Conservation (phyloP, 2,113 vertebrate species). For the Sylvietta virens region DNA sequence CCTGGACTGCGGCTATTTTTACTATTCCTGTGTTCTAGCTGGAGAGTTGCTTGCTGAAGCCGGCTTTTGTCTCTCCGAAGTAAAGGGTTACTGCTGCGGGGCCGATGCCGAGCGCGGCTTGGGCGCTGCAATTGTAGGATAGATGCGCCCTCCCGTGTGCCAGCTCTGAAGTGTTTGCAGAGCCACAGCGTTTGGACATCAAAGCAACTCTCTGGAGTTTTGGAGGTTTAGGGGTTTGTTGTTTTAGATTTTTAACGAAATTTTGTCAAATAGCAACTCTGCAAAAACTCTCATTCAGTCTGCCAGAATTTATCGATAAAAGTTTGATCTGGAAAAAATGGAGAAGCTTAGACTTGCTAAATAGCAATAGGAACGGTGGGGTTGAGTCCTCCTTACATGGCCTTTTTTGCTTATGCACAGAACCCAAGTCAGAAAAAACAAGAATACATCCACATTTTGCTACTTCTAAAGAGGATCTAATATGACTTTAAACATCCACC, state of each 20-base stretch:
- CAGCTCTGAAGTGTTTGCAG: neutral
- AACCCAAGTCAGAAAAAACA: neutral
- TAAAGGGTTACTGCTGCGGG: neutral
- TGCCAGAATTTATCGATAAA: neutral
- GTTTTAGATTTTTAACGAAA: neutral
- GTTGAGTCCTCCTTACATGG: neutral
- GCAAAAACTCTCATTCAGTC: neutral
- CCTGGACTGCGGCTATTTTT: neutral
- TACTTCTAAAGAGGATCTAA: neutral
- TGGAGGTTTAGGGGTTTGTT: neutral
- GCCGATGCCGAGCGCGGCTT: neutral
- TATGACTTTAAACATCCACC: neutral
- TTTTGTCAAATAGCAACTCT: neutral
- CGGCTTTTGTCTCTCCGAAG: neutral
- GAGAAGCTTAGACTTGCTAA: neutral
- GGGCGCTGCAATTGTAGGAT: neutral
- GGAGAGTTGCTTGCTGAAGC: neutral
- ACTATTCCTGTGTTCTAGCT: neutral
- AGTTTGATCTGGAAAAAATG: neutral
- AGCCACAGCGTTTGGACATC: neutral
- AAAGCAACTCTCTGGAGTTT: accelerated
- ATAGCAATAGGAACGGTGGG: neutral
- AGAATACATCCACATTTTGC: neutral
- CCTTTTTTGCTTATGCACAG: neutral
- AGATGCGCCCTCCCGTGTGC: constrained; percentile 47